Percentiles rank a stretch among this genome's conserved stretches.
Conservation (phyloP, 2,797 vertebrate species). For the Eutrigla gurnardus region DNA sequence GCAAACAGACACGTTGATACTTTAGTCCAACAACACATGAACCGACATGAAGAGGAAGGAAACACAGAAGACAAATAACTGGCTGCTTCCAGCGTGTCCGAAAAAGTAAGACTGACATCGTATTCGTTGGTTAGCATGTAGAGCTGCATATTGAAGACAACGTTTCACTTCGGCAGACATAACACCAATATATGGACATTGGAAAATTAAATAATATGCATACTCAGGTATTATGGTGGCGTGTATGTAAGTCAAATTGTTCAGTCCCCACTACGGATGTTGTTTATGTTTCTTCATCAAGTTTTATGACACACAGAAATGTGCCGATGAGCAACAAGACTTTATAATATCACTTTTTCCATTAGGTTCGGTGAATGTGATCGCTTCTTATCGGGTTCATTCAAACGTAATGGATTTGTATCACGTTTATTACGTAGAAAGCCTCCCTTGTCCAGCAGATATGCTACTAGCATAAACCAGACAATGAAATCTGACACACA, state of each 20-base stretch:
- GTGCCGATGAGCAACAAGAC: accelerated
- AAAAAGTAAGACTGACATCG: no score
- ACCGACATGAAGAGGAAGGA: not conserved
- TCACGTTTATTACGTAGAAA: no score
- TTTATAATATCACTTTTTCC: not conserved
- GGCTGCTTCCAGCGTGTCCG: no score
- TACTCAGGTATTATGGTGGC: no score
- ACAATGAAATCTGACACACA: no score
- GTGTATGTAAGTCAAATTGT: not conserved
- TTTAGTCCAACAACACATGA: not conserved
- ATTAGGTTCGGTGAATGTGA: not conserved
- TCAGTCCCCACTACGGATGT: accelerated
- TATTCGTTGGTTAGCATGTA: no score
- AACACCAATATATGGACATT: accelerated
- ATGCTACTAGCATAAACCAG: no score
- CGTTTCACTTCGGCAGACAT: not conserved
- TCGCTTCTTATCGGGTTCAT: no score
- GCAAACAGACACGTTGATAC: slow-evolving; percentile 12
- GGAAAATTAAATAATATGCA: not conserved
- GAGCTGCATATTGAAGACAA: not conserved
- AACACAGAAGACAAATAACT: no score
- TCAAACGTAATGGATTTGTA: no score
- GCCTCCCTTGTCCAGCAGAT: no score
- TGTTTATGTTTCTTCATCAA: accelerated
- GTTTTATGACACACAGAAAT: accelerated